These are phyloP conservation scores for Smittia sp. DNA, from an alignment of 2,888 invertebrate species.

Conservation along the genomic window DNA sequence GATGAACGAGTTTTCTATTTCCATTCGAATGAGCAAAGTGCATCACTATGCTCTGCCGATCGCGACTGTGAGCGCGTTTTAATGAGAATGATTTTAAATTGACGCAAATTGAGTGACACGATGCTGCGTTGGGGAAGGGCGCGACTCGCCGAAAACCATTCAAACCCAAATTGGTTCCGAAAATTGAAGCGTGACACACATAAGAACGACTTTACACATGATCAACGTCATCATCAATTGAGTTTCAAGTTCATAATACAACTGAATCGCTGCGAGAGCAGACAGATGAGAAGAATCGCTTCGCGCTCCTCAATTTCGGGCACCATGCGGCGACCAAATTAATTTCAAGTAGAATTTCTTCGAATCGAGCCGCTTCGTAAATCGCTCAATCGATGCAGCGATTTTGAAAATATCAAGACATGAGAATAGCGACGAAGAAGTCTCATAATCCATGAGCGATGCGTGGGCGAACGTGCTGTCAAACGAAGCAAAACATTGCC, in stretches of 20 bases:
- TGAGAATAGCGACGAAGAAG: not conserved
- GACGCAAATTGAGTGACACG: conserved; percentile 19
- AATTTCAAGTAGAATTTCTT: conserved; percentile 6
- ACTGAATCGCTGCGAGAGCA: not conserved
- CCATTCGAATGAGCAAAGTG: conserved; percentile 3
- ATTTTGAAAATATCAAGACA: not conserved
- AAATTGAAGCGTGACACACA: not conserved
- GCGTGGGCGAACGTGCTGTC: not conserved
- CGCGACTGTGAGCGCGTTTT: not conserved
- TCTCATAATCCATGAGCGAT: conserved; percentile 11
- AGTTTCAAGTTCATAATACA: conserved; percentile 28
- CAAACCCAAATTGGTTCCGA: conserved; percentile 3
- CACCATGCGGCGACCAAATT: conserved; percentile 29
- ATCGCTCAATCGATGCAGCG: not conserved
- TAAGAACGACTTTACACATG: not conserved
- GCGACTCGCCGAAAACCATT: not conserved
- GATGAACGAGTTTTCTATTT: conserved; percentile 27
- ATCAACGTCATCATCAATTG: conserved; percentile 1
- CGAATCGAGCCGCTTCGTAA: conserved; percentile 8
- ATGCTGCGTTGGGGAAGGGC: not conserved
- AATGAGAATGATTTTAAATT: conserved; percentile 25
- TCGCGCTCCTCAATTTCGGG: not conserved
- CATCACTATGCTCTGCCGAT: conserved; percentile 23
- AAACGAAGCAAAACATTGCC: not conserved
- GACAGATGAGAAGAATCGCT: not conserved